A percentile compares a stretch with the other conserved stretches of the same genome.
These are phyloP conservation scores for Apotomis turbidana DNA, from an alignment of 2,888 invertebrate species.

Conservation along the genomic window DNA sequence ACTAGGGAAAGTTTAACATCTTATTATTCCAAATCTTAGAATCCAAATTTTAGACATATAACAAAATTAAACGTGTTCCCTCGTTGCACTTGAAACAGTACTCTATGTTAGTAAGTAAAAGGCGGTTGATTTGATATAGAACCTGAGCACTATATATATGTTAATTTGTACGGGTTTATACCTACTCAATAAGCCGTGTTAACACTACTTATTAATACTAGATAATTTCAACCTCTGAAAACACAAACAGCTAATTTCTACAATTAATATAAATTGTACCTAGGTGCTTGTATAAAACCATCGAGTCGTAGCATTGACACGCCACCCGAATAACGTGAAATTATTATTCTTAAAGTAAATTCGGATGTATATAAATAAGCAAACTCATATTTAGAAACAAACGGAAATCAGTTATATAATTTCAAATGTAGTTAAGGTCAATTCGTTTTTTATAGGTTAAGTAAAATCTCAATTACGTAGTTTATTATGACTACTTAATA, in stretches of 20 bases:
- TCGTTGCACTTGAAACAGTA: no score
- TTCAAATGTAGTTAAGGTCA: background rate
- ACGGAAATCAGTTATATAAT: slow-evolving; percentile 13
- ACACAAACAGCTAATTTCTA: slow-evolving; percentile 49
- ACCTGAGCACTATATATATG: no score
- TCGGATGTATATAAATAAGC: slow-evolving; percentile 9
- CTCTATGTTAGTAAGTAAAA: background rate
- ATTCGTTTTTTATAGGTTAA: slow-evolving; percentile 4
- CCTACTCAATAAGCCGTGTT: background rate
- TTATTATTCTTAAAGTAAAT: slow-evolving; percentile 5
- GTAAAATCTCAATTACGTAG: slow-evolving; percentile 17
- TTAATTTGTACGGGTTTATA: slow-evolving; percentile 24
- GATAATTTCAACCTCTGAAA: slow-evolving; percentile 48
- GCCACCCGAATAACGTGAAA: slow-evolving; percentile 3
- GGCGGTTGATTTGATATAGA: background rate
- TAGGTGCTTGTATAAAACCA: slow-evolving; percentile 66
- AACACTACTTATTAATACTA: background rate
- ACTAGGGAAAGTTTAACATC: background rate
- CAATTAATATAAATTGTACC: slow-evolving; percentile 69
- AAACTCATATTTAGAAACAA: slow-evolving; percentile 12
- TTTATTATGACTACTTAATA: background rate
- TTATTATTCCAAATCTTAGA: no score
- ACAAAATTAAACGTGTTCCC: no score
- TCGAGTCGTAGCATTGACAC: slow-evolving; percentile 39
- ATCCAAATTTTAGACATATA: background rate